Base-by-base conservation (phyloP, 2,888 invertebrate species). In the Pristionchus japonicus region DNA sequence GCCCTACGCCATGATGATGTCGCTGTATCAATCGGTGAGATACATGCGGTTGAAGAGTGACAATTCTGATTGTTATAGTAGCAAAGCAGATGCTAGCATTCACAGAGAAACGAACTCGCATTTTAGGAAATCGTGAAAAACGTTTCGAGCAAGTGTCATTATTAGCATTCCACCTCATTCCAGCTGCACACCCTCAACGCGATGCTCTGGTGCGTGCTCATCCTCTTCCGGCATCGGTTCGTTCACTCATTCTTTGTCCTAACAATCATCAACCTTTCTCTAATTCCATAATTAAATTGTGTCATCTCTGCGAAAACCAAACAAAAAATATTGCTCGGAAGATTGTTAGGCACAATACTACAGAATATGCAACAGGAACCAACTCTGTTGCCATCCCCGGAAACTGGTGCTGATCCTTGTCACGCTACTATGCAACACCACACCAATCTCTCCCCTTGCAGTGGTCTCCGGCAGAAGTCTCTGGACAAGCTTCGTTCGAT, bases 221-320 rank as follows among this genome's bases (percentile, higher is more conserved):
- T 82, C 43, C 82, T 82, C 27, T 82, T 17, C 49, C 47, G 82
- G 40, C 82, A 82, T 82, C 82, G 82, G 82, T 82, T 13, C 17
- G 31, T 47, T n/a, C n/a, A n/a, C n/a, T n/a, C n/a, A n/a, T n/a
- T n/a, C n/a, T n/a, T n/a, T n/a, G n/a, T n/a, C n/a, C n/a, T n/a
- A n/a, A n/a, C n/a, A n/a, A n/a, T n/a, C n/a, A n/a, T n/a, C n/a
- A n/a, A n/a, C n/a, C n/a, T n/a, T n/a, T n/a, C n/a, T 40, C 23
- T 27, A 13, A 64, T 64, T 20, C 20, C 11, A n/a, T 13, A 17
- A 6, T 15, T 49, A 17, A 52, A 52, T 64, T 27, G 23, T 27
- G 27, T 6, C 64, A 64, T 64, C n/a, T n/a, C 64, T 27, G 1
- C n/a, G 64, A 31, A 7, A 23, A 31, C 9, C 9, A n/a, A 61